phyloP scores from a whole-genome alignment of 2,113 vertebrate genomes.

The Trogon melanurus region DNA sequence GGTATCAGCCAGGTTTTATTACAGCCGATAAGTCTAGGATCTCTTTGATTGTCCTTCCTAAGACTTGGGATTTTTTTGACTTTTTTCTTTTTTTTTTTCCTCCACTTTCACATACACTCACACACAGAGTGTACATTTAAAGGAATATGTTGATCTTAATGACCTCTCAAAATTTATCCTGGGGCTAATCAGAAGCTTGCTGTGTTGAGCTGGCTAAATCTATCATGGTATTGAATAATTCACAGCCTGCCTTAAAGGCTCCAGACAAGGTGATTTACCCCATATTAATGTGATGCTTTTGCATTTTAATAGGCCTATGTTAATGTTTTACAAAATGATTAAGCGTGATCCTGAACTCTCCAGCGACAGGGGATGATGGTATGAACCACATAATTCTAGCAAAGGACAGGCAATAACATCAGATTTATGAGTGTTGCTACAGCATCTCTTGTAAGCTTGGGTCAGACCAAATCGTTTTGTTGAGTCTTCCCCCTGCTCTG shows the following conservation, averaged over 20 bases:
- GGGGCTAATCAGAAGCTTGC: conserved; percentile 58
- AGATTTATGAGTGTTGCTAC: neutral
- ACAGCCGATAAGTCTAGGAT: neutral
- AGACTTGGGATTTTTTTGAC: neutral
- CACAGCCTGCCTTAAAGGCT: conserved; percentile 54
- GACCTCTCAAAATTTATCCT: conserved; percentile 56
- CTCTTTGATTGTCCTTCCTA: conserved; percentile 3
- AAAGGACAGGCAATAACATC: conserved; percentile 27
- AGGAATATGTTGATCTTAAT: conserved; percentile 38
- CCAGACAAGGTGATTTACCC: conserved; percentile 60
- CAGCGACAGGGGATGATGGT: neutral
- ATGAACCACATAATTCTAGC: conserved; percentile 24
- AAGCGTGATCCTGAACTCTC: conserved; percentile 25
- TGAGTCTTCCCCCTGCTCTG: neutral
- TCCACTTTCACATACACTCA: neutral
- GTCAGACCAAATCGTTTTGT: conserved; percentile 3
- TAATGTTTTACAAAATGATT: conserved; percentile 58
- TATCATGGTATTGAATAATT: conserved; percentile 64
- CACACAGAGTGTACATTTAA: conserved; percentile 4
- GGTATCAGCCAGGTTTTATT: neutral
- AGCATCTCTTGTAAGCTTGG: neutral
- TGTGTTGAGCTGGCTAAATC: conserved; percentile 34
- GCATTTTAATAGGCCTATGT: conserved; percentile 63
- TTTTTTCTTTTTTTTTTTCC: neutral
- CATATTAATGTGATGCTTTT: conserved; percentile 52